A percentile compares a stretch with the other conserved stretches of the same genome.
Evolutionary conservation across 2,113 vertebrate genomes (phyloP).

Genomic region (Chionomys nivalis): DNA sequence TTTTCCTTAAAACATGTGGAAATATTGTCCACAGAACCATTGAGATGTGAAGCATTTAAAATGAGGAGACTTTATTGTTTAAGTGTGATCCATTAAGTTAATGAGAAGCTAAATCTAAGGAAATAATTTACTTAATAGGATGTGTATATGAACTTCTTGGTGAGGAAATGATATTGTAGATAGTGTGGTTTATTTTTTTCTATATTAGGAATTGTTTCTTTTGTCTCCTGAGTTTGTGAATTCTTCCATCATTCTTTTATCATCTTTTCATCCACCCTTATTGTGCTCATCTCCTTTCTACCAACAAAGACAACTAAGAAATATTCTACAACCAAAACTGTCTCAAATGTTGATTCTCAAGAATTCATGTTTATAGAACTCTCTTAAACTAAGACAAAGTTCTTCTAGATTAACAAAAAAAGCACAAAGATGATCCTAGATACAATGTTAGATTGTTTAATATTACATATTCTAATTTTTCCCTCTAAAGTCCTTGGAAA

Average conservation of each 20-base stretch:
- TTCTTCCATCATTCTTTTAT: background rate
- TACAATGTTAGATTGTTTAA: background rate
- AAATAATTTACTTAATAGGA: background rate
- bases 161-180: background rate
- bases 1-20: background rate
- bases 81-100: background rate
- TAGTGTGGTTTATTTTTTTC: background rate
- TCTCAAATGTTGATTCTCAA: background rate
- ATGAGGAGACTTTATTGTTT: background rate
- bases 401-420: background rate
- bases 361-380: background rate
- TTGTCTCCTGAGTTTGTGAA: background rate
- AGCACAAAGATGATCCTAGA: background rate
- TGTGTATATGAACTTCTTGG: background rate
- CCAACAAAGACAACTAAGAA: background rate
- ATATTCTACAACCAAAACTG: background rate
- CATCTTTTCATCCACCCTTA: fast-evolving
- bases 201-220: background rate
- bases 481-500: background rate
- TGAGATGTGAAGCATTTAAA: background rate
- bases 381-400: background rate
- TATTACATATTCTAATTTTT: background rate
- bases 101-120: background rate
- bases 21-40: background rate
- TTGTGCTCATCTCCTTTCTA: background rate